These are phyloP conservation scores for Orussus abietinus DNA, from an alignment of 1,140 invertebrate genomes.

Conservation along the genomic window DNA sequence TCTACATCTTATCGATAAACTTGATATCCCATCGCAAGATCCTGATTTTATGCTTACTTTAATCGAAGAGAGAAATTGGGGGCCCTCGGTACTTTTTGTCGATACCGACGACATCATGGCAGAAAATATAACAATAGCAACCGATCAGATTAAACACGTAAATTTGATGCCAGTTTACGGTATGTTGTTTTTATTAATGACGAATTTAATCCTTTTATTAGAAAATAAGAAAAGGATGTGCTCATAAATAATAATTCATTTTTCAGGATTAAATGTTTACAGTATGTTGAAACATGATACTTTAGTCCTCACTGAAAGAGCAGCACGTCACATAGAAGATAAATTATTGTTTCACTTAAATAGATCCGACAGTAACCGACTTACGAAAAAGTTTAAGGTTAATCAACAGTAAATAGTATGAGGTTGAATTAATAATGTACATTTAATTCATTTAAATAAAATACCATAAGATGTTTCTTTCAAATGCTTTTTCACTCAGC, in stretches of 20 bases:
- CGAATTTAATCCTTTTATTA: neutral
- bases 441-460: too few species aligned
- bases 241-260: neutral
- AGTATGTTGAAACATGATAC: slow-evolving; percentile 97
- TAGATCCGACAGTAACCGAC: slow-evolving; percentile 53
- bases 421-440: too few species aligned
- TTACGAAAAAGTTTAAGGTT: slow-evolving; percentile 19
- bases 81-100: slow-evolving; percentile 90
- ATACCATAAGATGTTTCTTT: too few species aligned
- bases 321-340: slow-evolving; percentile 82
- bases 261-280: slow-evolving; percentile 69
- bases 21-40: slow-evolving; percentile 84
- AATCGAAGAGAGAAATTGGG: slow-evolving; percentile 84
- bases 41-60: slow-evolving; percentile 75
- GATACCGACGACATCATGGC: slow-evolving; percentile 85
- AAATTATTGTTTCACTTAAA: slow-evolving; percentile 77
- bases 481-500: too few species aligned
- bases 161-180: slow-evolving; percentile 96
- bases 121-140: slow-evolving; percentile 78
- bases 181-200: slow-evolving; percentile 35
- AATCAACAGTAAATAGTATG: slow-evolving; percentile 32
- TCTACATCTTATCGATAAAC: slow-evolving; percentile 82
- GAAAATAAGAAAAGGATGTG: neutral
- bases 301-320: slow-evolving; percentile 80
- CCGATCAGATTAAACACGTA: slow-evolving; percentile 70